These are phyloP conservation scores for Thomomys bottae DNA, from an alignment of 2,113 vertebrate genomes.

Conservation along the genomic window DNA sequence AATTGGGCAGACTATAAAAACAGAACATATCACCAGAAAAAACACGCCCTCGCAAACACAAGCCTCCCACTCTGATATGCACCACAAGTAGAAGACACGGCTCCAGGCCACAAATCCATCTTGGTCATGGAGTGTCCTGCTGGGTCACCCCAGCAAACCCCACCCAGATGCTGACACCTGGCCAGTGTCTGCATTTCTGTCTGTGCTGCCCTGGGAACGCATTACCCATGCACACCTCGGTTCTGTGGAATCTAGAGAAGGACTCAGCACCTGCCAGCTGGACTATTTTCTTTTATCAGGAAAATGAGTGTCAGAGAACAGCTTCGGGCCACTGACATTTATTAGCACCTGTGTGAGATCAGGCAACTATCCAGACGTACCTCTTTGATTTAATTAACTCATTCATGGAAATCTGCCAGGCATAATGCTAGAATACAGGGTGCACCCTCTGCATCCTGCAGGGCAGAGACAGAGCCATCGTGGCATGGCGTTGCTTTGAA, in stretches of 20 bases:
- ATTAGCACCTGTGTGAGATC: rapidly evolving
- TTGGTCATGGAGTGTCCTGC: background rate
- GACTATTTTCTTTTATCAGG: background rate
- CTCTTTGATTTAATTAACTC: rapidly evolving
- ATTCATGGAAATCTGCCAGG: background rate
- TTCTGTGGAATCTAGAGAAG: background rate
- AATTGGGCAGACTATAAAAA: rapidly evolving
- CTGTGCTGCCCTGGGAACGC: rapidly evolving
- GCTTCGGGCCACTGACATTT: too few relatives aligned
- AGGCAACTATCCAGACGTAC: background rate
- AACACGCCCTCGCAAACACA: background rate
- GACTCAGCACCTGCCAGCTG: background rate
- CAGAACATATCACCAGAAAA: background rate
- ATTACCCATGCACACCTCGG: rapidly evolving
- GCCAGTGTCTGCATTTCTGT: rapidly evolving
- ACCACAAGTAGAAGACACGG: background rate
- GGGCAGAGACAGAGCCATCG: rapidly evolving
- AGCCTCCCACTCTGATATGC: background rate
- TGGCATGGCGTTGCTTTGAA: rapidly evolving
- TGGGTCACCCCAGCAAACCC: too few relatives aligned
- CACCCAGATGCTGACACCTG: background rate
- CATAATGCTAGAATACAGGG: rapidly evolving
- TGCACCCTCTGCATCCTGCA: rapidly evolving
- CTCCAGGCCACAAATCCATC: background rate
- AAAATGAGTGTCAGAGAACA: background rate